phyloP scores from a whole-genome alignment of 2,113 vertebrate species.

The Lycaon pictus region DNA sequence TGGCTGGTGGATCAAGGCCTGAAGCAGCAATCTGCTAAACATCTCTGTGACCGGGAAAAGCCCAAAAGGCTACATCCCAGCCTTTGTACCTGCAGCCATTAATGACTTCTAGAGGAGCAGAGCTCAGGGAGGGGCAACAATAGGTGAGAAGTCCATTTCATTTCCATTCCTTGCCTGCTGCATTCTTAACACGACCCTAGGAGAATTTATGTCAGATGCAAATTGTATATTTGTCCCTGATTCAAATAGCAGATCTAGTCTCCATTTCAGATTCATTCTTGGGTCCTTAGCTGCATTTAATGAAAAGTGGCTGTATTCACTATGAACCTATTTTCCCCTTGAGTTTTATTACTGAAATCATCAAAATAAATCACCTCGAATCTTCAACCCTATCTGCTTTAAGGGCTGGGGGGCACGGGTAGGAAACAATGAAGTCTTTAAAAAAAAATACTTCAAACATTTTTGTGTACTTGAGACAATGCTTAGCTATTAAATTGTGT shows the following conservation, averaged over 20 bases:
- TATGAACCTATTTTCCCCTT: constrained; percentile 66
- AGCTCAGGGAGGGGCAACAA: neutral
- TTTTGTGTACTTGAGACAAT: neutral
- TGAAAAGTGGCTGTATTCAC: constrained; percentile 75
- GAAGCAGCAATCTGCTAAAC: constrained; percentile 44
- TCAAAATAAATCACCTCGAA: constrained; percentile 71
- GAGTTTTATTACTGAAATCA: constrained; percentile 77
- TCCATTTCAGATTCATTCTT: constrained; percentile 60
- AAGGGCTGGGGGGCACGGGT: neutral
- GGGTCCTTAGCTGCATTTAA: constrained; percentile 66
- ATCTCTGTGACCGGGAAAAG: constrained; percentile 30
- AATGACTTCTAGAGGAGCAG: constrained; percentile 9
- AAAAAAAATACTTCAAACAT: constrained; percentile 40
- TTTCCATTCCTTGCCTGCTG: constrained; percentile 47
- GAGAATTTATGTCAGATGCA: constrained; percentile 73
- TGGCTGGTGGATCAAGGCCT: neutral
- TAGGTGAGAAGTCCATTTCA: constrained; percentile 68
- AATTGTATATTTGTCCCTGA: constrained; percentile 64
- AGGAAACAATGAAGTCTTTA: neutral
- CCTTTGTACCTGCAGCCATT: constrained; percentile 13
- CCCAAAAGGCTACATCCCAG: neutral
- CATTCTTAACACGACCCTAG: constrained; percentile 37
- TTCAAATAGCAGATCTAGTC: constrained; percentile 55
- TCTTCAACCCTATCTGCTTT: constrained; percentile 56
- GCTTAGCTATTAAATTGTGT: neutral